Evolutionary conservation across 2,888 invertebrate species (phyloP).

Genomic region (Acleris literana): DNA sequence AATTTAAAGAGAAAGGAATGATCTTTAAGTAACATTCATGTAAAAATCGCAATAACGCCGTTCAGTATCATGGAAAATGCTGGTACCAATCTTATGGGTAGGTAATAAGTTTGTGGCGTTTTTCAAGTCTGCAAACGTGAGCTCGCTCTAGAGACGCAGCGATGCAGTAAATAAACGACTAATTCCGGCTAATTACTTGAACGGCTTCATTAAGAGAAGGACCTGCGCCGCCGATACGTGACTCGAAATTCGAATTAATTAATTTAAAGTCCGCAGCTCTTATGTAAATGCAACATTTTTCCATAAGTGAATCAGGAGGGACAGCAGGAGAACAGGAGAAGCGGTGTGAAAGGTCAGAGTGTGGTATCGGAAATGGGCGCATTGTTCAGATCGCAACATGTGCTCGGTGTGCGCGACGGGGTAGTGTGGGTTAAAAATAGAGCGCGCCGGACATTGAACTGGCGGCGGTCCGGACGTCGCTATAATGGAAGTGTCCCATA

Average conservation of each 20-base stretch:
- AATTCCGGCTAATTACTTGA: conserved; percentile 60
- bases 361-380: conserved; percentile 46
- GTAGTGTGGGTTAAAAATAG: conserved; percentile 74
- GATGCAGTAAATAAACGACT: conserved; percentile 37
- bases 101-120: no score
- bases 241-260: conserved; percentile 55
- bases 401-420: conserved; percentile 54
- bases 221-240: conserved; percentile 62
- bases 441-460: conserved; percentile 78
- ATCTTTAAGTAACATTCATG: no score
- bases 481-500: conserved; percentile 76
- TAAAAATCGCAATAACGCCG: no score
- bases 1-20: no score
- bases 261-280: conserved; percentile 48
- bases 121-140: background rate
- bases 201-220: conserved; percentile 65
- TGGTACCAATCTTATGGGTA: no score
- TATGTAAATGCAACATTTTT: conserved; percentile 33
- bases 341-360: conserved; percentile 49
- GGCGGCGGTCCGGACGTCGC: conserved; percentile 68
- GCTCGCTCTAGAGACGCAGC: conserved; percentile 1
- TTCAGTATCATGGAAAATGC: no score
- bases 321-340: background rate
- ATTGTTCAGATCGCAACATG: conserved; percentile 61
- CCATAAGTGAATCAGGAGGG: conserved; percentile 11